Conservation (phyloP, 2,113 vertebrate species). For the Tragulus kanchil region DNA sequence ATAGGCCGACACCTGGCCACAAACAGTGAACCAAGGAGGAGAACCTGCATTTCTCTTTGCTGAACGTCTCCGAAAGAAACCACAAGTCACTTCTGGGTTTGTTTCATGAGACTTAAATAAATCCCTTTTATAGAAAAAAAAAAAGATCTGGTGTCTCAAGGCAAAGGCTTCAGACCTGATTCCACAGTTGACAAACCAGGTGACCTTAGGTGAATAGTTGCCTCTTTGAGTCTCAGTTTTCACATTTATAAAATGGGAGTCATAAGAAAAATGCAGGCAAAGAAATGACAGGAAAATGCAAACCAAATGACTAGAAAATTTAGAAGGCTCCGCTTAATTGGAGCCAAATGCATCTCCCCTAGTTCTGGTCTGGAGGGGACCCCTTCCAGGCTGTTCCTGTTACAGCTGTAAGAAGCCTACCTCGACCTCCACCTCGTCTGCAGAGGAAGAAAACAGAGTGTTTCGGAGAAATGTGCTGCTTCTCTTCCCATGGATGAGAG, state of each 20-base stretch:
- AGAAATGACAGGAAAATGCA: slow-evolving; percentile 61
- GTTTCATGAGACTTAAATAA: neutral
- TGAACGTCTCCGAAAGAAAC: neutral
- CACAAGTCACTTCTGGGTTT: neutral
- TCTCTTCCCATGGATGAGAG: neutral
- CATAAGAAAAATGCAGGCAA: neutral
- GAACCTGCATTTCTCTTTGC: neutral
- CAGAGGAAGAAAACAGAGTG: neutral
- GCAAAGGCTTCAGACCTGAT: neutral
- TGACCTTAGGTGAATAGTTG: neutral
- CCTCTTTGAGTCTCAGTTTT: neutral
- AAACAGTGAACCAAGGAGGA: neutral
- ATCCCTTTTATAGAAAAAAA: neutral
- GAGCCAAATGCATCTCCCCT: slow-evolving; percentile 44
- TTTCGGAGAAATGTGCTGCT: neutral
- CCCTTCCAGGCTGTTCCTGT: neutral
- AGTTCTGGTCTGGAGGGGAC: neutral
- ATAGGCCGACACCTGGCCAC: neutral
- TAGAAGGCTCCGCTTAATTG: neutral
- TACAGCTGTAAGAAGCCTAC: neutral
- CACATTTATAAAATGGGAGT: neutral
- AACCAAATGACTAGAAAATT: slow-evolving; percentile 69
- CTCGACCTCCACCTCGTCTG: neutral
- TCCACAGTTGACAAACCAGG: neutral
- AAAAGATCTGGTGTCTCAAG: neutral